These are phyloP conservation scores for Nannoperca australis DNA, from an alignment of 2,797 vertebrate species.

Conservation along the genomic window DNA sequence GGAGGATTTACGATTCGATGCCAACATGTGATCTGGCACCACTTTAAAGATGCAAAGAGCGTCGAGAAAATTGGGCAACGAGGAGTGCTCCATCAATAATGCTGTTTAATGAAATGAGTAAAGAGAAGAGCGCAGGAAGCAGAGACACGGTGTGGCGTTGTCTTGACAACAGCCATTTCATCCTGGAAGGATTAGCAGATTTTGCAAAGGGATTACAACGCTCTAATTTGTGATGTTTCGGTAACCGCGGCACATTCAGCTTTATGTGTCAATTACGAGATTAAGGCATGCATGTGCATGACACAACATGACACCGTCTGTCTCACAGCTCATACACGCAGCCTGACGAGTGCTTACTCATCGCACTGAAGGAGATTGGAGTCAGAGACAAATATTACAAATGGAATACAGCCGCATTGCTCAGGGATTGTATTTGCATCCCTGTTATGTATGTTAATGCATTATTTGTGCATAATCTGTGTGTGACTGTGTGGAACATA, in stretches of 20 bases:
- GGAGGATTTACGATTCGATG: slow-evolving; percentile 36
- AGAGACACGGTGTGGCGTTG: slow-evolving; percentile 37
- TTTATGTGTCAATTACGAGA: neutral
- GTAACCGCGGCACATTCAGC: neutral
- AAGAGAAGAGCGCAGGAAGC: slow-evolving; percentile 28
- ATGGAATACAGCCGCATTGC: slow-evolving; percentile 5
- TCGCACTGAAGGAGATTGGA: slow-evolving; percentile 1
- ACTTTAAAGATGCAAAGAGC: slow-evolving; percentile 41
- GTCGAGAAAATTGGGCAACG: slow-evolving; percentile 23
- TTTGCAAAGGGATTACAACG: slow-evolving; percentile 51
- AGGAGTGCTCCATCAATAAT: slow-evolving; percentile 60
- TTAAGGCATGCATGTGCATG: slow-evolving; percentile 15
- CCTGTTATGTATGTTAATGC: slow-evolving; percentile 4
- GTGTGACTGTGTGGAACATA: neutral
- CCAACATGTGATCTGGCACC: slow-evolving; percentile 50
- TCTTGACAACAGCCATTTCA: slow-evolving; percentile 67
- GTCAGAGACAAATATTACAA: slow-evolving; percentile 1
- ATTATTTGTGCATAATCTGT: slow-evolving; percentile 17
- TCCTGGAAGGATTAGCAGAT: slow-evolving; percentile 62
- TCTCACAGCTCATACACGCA: neutral
- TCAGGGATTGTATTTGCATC: slow-evolving; percentile 25
- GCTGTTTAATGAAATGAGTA: slow-evolving; percentile 62
- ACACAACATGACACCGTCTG: neutral
- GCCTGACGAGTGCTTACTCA: slow-evolving; percentile 44
- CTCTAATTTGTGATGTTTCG: slow-evolving; percentile 19